Base-by-base conservation (phyloP, 64 coral and sea anemone species). In the Montipora cactus region DNA sequence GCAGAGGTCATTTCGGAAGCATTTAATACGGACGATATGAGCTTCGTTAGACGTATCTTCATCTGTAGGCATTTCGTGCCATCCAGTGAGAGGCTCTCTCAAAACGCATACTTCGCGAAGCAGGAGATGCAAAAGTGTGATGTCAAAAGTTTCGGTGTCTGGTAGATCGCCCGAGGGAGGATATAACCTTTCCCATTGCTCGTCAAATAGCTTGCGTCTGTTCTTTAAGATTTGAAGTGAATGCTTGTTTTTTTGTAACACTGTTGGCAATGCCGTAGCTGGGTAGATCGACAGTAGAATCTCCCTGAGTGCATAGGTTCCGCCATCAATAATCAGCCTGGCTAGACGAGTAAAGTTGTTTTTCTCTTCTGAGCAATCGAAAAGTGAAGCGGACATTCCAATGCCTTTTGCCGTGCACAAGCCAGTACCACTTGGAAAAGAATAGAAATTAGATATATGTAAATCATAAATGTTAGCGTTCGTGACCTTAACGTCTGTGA, bases 81-180 rank as follows among this genome's bases (percentile, higher is more conserved):
- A 95, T 58, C 88, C 88, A 13, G 58, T 79, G 14, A 15, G 3
- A 22, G 94, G 88, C 13, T 9, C 15, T 3, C 4, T 79, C 21
- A 91, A 74, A 64, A 0, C 8, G 20, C 89, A 50, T 11, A 93
- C 47, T 23, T 83, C 80, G 49, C 90, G 77, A 49, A 96, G 45
- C 44, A 95, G 79, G 5, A 95, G 47, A 78, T 88, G 78, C 77
- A 95, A 67, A 75, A 95, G 80, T 1, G 94, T 92, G 46, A 95
- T 95, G 50, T 95, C 94, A 81, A 92, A 95, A 2, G 75, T 49
- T 5, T 50, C 62, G 12, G 70, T 59, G 15, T 78, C 87, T 22
- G 93, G 87, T 19, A 22, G 44, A 3, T 87, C 67, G 2, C 81
- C 94, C 2, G 89, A 64, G 9, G 28, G 2, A 46, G 89, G 94